Base-by-base conservation (phyloP, 2,888 invertebrate species). In the Melanophora roralis region DNA sequence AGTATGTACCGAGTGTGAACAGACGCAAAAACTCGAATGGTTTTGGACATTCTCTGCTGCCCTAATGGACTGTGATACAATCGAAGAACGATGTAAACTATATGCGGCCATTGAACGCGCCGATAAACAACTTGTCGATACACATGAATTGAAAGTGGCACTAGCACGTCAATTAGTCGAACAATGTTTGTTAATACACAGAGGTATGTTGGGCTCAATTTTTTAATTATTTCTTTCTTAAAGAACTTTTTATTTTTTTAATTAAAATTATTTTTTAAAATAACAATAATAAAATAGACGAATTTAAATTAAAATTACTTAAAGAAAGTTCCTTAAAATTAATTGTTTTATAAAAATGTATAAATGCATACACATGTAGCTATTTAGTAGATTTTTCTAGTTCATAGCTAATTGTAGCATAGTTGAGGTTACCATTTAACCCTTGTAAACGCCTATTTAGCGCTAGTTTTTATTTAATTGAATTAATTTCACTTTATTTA, bases 61-160 rank as follows among this genome's bases (percentile, higher is more conserved):
- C 9, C 75, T 85, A 27, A 78, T 78, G 47, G 85, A 85, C 72
- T 85, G 85, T 69, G 85, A 85, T 74, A 79, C 85, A n/a, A 84
- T 85, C 43, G 85, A 85, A 79, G 82, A 85, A 64, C 85, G 85
- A 32, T 85, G 85, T 65, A 85, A 85, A 67, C 76, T 85, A 38
- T 85, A 85, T 65, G 85, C 84, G 71, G 85, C 85, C 60, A 84
- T 85, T 47, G 85, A 85, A 23, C 80, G 85, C 6, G 84, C 85
- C 68, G 85, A 85, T 7, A 72, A 69, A 23, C 84, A 85, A 43
- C 83, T 85, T 3, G 82, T 85, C 73, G 85, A 85, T 23, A 81
- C 84, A 68, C 85, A 85, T 59, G 85, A 84, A 79, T 82, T 84
- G 62, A 85, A 85, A 73, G 83, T 84, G 72, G 85, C 82, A n/a